phyloP scores from a whole-genome alignment of 2,888 invertebrate species.

The Bellardia pandia region DNA sequence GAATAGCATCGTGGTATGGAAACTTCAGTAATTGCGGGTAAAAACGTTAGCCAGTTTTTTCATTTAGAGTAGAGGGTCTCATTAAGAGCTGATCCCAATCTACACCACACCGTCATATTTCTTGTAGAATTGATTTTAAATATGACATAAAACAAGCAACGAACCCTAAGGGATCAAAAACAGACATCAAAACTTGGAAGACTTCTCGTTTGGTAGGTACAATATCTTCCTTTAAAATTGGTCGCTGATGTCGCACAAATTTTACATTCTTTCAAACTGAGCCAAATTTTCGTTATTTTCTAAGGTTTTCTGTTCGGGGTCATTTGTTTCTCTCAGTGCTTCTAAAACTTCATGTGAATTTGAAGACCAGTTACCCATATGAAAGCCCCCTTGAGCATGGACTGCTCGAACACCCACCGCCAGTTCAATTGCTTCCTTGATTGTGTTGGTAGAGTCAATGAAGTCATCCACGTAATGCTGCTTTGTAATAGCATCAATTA shows the following conservation, averaged over 20 bases:
- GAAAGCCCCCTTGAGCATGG: slow-evolving; percentile 30
- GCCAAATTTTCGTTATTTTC: background rate
- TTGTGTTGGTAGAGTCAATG: background rate
- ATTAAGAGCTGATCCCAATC: slow-evolving; percentile 39
- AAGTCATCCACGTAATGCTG: slow-evolving; percentile 27
- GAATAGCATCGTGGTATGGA: slow-evolving; percentile 3
- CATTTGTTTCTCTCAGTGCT: background rate
- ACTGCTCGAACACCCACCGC: slow-evolving; percentile 10
- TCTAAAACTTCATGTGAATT: slow-evolving; percentile 25
- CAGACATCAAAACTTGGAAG: slow-evolving; percentile 42
- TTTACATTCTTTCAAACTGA: slow-evolving; percentile 35
- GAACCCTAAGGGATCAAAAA: slow-evolving; percentile 49
- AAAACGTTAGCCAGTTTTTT: background rate
- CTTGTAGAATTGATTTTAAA: slow-evolving; percentile 30
- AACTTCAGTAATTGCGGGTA: background rate
- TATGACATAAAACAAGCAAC: slow-evolving; percentile 42
- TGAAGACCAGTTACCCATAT: slow-evolving; percentile 51
- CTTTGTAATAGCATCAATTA: slow-evolving; percentile 27
- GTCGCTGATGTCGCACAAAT: slow-evolving; percentile 18
- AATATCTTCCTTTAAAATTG: slow-evolving; percentile 17
- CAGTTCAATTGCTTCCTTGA: slow-evolving; percentile 18
- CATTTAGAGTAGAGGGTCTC: slow-evolving; percentile 7
- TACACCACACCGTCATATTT: slow-evolving; percentile 33
- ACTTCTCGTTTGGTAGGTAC: slow-evolving; percentile 53
- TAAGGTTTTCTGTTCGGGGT: background rate